Evolutionary conservation across 2,888 invertebrate species (phyloP).

Genomic region (Priocnemis perturbator): DNA sequence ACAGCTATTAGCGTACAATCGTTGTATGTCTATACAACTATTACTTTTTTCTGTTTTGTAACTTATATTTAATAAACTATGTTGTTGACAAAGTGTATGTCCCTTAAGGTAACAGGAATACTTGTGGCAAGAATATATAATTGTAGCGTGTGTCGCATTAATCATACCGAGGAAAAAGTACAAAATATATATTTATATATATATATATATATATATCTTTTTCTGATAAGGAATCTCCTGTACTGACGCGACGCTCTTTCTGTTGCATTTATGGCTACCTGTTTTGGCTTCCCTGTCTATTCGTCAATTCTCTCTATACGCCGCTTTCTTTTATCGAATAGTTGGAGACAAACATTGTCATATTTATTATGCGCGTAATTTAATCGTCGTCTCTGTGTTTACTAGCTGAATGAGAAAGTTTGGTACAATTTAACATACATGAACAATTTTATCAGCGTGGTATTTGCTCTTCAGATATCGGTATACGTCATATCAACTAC

Average conservation of each 20-base stretch:
- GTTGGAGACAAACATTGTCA: not conserved
- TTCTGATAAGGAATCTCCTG: conserved; percentile 27
- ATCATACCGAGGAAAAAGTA: conserved; percentile 28
- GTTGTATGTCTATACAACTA: conserved; percentile 24
- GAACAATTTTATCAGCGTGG: no score
- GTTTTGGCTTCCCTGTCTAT: conserved; percentile 9
- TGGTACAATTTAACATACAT: no score
- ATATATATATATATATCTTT: not conserved
- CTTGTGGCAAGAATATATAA: conserved; percentile 29
- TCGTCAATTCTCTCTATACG: not conserved
- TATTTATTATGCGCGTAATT: no score
- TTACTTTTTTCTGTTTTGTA: conserved; percentile 37
- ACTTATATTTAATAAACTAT: conserved; percentile 47
- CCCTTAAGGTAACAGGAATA: conserved; percentile 22
- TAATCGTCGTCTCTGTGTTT: no score
- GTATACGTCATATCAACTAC: not conserved
- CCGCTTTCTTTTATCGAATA: not conserved
- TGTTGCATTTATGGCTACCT: conserved; percentile 27
- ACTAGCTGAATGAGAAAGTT: no score
- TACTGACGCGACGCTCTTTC: conserved; percentile 10
- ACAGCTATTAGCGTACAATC: conserved; percentile 25
- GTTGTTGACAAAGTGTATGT: conserved; percentile 42
- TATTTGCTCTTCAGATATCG: no score
- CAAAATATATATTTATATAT: conserved; percentile 38
- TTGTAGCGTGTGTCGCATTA: conserved; percentile 19